phyloP scores from a whole-genome alignment of 2,113 vertebrate species.

The Cyanoramphus novaezelandiae region DNA sequence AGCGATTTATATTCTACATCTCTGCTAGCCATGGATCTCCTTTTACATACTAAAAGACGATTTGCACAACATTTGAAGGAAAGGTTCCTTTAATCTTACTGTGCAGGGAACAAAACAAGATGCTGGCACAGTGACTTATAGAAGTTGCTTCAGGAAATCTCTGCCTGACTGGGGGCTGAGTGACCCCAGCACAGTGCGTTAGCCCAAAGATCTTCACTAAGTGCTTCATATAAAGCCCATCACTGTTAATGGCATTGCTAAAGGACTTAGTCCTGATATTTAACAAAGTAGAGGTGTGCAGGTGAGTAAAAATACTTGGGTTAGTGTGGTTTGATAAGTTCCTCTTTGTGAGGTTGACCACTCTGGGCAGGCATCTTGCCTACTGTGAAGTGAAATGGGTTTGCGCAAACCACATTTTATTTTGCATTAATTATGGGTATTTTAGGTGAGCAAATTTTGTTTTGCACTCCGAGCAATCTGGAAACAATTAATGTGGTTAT shows the following conservation, averaged over 20 bases:
- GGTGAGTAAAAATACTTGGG: neutral
- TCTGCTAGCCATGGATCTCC: neutral
- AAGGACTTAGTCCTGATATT: neutral
- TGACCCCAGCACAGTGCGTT: neutral
- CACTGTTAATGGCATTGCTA: neutral
- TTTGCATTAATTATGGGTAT: neutral
- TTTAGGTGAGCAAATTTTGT: neutral
- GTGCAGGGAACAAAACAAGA: neutral
- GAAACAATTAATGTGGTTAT: neutral
- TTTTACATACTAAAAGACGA: neutral
- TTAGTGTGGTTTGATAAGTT: neutral
- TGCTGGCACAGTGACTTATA: neutral
- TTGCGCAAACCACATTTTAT: neutral
- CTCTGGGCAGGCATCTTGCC: neutral
- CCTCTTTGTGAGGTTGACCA: neutral
- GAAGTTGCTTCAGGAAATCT: neutral
- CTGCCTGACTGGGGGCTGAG: neutral
- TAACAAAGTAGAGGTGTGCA: neutral
- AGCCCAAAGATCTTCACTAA: neutral
- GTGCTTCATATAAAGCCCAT: neutral
- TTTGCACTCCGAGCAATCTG: neutral
- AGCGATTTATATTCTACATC: neutral
- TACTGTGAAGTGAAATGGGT: neutral
- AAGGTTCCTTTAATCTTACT: neutral
- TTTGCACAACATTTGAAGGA: neutral